A percentile compares a stretch with the other conserved stretches of the same genome.
phyloP scores from a whole-genome alignment of 2,113 vertebrate genomes.

The Holacanthus passer region DNA sequence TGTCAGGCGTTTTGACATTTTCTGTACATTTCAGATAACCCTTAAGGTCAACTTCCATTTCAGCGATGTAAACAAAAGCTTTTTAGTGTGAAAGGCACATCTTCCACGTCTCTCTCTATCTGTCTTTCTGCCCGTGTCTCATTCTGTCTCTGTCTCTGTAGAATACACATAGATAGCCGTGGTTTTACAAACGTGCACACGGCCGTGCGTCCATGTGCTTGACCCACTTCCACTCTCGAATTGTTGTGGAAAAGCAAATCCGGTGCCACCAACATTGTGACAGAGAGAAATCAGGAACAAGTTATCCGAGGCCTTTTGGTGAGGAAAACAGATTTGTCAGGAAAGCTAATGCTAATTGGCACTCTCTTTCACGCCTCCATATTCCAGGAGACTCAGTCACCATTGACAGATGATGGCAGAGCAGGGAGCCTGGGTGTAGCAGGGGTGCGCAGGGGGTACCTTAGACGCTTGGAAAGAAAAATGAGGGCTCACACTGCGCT shows the following conservation, averaged over 20 bases:
- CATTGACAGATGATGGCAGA: slow-evolving; percentile 92
- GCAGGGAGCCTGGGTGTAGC: slow-evolving; percentile 80
- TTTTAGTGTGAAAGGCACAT: slow-evolving; percentile 65
- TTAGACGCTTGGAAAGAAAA: slow-evolving; percentile 89
- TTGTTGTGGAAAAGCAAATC: slow-evolving; percentile 56
- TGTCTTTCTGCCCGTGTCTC: background rate
- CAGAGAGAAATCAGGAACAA: slow-evolving; percentile 74
- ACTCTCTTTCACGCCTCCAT: slow-evolving; percentile 88
- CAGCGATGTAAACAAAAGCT: slow-evolving; percentile 70
- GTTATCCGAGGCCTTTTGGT: slow-evolving; percentile 72
- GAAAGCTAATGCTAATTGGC: slow-evolving; percentile 90
- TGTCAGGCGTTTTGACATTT: slow-evolving; percentile 73
- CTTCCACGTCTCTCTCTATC: slow-evolving; percentile 1
- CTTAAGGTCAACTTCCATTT: slow-evolving; percentile 74
- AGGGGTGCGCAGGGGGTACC: slow-evolving; percentile 71
- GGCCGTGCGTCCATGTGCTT: slow-evolving; percentile 44
- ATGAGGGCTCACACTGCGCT: slow-evolving; percentile 89
- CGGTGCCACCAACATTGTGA: slow-evolving; percentile 47
- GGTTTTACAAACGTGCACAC: background rate
- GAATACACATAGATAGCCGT: slow-evolving; percentile 20
- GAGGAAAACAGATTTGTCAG: slow-evolving; percentile 81
- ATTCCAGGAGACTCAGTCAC: slow-evolving; percentile 88
- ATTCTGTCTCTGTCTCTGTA: slow-evolving; percentile 23
- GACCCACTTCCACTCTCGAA: slow-evolving; percentile 71
- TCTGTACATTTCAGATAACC: slow-evolving; percentile 75